Base-by-base conservation (phyloP, 2,113 vertebrate species). In the Sialia sialis region DNA sequence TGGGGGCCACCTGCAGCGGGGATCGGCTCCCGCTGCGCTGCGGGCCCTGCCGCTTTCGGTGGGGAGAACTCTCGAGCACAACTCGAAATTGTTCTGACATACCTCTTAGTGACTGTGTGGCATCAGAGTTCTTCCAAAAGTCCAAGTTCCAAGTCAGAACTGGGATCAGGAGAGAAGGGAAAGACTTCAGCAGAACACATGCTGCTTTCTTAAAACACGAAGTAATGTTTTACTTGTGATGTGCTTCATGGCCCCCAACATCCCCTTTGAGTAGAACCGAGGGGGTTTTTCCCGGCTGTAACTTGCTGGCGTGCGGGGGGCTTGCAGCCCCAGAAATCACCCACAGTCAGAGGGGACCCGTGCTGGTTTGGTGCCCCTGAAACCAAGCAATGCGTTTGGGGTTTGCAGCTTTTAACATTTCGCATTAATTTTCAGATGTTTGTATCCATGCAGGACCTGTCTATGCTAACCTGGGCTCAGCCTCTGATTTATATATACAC, bases 191-290 rank as follows among this genome's bases (percentile, higher is more conserved):
- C 25, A 32, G 26, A 59, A 16, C 41, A 41, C 5, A 8, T 10
- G 3, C 10, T 44, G 0, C 4, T 62, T 48, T 22, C 9, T 36
- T 39, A 25, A 62, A 60, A 36, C 34, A 6, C 7, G 11, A 59
- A 49, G 7, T 7, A 7, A 11, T 3, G 8, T 7, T 60, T 62
- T 75, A 9, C 7, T 26, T 17, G 32, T 9, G 10, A 0, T 15
- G 12, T 41, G 36, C 14, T 18, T 29, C 59, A 3, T 2, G 16
- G 14, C 3, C 38, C 20, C 13, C 11, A 4, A 1, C 13, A 16
- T 4, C 7, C 8, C 9, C 1, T 1, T 7, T 21, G 2, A 2
- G 30, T 44, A 34, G 11, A 43, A 9, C 13, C 11, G 2, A 0
- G 0, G 10, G 21, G 14, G 7, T 26, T 75, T 63, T 59, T 6